These are phyloP conservation scores for Corella eumyota DNA, from an alignment of 23 tunicate genomes.

Conservation along the genomic window DNA sequence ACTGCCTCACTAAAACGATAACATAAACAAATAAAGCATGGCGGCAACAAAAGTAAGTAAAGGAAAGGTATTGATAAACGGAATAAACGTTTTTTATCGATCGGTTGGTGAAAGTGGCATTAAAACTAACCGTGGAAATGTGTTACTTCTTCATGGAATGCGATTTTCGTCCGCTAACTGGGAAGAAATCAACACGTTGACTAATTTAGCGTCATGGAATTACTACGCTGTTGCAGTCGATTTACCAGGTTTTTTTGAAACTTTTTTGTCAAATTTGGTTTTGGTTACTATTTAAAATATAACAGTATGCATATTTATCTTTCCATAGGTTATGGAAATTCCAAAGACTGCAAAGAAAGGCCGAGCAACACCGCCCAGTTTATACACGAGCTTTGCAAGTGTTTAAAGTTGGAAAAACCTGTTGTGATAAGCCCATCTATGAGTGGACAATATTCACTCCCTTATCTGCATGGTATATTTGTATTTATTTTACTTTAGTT, in stretches of 20 bases:
- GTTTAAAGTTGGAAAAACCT: conserved; percentile 14
- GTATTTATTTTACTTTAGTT: not conserved
- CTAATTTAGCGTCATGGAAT: conserved; percentile 25
- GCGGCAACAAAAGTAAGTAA: too few relatives aligned
- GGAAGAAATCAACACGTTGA: conserved; percentile 39
- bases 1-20: too few relatives aligned
- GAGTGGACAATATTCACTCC: conserved; percentile 65
- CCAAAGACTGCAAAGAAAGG: conserved; percentile 5
- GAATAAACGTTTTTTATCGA: conserved; percentile 27
- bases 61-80: too few relatives aligned
- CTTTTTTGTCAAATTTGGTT: too few relatives aligned
- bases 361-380: conserved; percentile 23
- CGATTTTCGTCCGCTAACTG: conserved; percentile 60
- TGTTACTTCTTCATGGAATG: conserved; percentile 64
- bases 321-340: conserved; percentile 47
- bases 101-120: not conserved
- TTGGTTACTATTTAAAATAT: too few relatives aligned
- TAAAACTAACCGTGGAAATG: conserved; percentile 3
- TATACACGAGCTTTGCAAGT: conserved; percentile 17
- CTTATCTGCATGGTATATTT: conserved; percentile 38
- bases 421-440: conserved; percentile 59
- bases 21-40: too few relatives aligned
- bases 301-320: too few relatives aligned
- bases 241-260: conserved; percentile 77
- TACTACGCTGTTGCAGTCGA: conserved; percentile 60